These are phyloP conservation scores for Podilymbus podiceps DNA, from an alignment of 2,113 vertebrate genomes.

Conservation along the genomic window DNA sequence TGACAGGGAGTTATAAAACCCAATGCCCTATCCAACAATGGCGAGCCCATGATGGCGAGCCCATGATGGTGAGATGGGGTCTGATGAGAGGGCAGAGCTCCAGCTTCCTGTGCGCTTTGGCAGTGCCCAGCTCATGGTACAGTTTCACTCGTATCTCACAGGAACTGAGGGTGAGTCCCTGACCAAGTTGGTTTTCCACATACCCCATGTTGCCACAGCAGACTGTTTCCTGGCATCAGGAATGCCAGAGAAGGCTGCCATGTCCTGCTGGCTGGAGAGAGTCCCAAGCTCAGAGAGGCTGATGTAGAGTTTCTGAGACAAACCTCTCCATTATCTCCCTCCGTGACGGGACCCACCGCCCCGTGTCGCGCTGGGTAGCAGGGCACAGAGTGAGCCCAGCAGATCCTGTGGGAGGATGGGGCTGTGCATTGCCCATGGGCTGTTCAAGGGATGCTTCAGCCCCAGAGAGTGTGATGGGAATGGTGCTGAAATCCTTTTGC, in stretches of 20 bases:
- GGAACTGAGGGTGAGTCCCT: neutral
- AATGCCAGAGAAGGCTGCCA: neutral
- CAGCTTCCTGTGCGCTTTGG: fast-evolving
- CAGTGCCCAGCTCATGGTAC: neutral
- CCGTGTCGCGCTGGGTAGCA: neutral
- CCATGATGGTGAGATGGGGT: neutral
- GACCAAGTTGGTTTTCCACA: neutral
- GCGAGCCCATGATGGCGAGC: neutral
- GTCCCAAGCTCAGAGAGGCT: neutral
- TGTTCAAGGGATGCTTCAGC: neutral
- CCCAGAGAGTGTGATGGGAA: neutral
- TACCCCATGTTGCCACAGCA: neutral
- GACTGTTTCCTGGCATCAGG: neutral
- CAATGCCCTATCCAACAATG: fast-evolving
- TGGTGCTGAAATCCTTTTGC: neutral
- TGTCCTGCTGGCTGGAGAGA: neutral
- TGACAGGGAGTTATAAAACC: neutral
- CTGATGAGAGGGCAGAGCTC: neutral
- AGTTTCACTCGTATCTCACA: neutral
- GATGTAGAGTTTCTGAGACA: neutral
- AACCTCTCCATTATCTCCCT: neutral
- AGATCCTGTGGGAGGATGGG: neutral
- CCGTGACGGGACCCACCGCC: neutral
- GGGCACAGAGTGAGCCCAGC: neutral
- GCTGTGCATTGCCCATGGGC: neutral